Percentiles rank a stretch among this genome's conserved stretches.
phyloP scores from a whole-genome alignment of 1,140 invertebrate species.

The Drosophila repleta region DNA sequence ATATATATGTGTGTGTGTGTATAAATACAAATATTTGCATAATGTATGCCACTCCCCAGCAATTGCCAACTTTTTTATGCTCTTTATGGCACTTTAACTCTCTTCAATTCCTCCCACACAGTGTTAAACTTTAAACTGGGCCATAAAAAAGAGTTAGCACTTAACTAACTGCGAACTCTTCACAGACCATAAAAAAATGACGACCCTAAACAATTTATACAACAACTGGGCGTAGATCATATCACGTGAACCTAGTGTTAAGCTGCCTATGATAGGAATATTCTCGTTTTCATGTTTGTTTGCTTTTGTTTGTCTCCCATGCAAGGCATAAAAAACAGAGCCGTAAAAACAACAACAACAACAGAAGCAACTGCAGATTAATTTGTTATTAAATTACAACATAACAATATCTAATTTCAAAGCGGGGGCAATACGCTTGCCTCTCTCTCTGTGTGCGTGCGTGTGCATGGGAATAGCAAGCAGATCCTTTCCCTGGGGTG shows the following conservation, averaged over 20 bases:
- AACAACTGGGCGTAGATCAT: neutral
- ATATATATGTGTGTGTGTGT: too few species aligned
- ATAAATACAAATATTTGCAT: too few species aligned
- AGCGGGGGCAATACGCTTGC: constrained; percentile 20
- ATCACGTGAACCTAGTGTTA: neutral
- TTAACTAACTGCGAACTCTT: neutral
- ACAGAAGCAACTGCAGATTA: constrained; percentile 53
- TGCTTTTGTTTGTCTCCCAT: constrained; percentile 3
- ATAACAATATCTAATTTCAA: constrained; percentile 75
- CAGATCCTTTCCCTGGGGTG: constrained; percentile 51
- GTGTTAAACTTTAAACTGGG: neutral
- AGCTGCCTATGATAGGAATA: constrained; percentile 8
- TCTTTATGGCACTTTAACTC: neutral
- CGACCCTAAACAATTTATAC: constrained; percentile 8
- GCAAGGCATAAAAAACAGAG: constrained; percentile 54
- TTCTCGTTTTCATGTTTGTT: neutral
- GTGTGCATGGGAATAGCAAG: constrained; percentile 15
- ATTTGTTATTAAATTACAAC: constrained; percentile 79
- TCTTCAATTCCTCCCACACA: neutral
- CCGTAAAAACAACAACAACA: constrained; percentile 28
- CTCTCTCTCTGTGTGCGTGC: constrained; percentile 35
- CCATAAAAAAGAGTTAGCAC: constrained; percentile 3
- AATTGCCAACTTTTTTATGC: too few species aligned
- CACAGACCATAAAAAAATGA: constrained; percentile 1
- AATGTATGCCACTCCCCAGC: too few species aligned